Evolutionary conservation across 2,113 vertebrate species (phyloP).

Genomic region (Patagioenas fasciata): DNA sequence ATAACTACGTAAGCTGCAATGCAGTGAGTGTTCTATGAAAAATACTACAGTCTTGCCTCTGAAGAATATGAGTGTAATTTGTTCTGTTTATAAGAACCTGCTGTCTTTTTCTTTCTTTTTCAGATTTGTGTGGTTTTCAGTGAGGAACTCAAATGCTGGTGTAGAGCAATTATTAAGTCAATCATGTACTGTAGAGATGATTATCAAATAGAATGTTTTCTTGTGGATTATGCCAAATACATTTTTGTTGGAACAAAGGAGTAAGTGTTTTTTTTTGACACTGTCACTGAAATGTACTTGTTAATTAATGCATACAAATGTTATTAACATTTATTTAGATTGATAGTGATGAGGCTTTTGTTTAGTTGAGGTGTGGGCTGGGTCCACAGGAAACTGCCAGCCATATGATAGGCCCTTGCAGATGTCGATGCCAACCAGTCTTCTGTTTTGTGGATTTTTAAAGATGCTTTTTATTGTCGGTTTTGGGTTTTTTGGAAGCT

Average conservation of each 20-base stretch:
- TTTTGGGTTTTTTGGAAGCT: background rate
- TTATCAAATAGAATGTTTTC: slow-evolving; percentile 72
- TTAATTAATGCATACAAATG: background rate
- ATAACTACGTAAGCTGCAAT: background rate
- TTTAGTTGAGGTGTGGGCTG: background rate
- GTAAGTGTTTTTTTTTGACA: slow-evolving; percentile 36
- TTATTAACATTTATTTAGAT: background rate
- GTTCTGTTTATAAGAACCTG: background rate
- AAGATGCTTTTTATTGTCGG: background rate
- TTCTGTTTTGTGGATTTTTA: background rate
- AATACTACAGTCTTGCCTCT: background rate
- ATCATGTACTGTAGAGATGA: slow-evolving; percentile 34
- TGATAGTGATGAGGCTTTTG: background rate
- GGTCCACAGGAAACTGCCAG: background rate
- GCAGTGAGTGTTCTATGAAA: background rate
- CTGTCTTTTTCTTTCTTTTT: background rate
- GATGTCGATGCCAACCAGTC: background rate
- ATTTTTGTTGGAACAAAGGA: slow-evolving; percentile 65
- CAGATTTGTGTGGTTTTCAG: slow-evolving; percentile 78
- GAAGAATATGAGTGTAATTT: background rate
- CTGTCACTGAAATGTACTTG: background rate
- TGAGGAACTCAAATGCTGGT: slow-evolving; percentile 75
- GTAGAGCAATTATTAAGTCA: slow-evolving; percentile 73
- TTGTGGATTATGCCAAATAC: slow-evolving; percentile 77
- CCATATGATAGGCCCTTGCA: background rate